phyloP scores from a whole-genome alignment of 2,113 vertebrate genomes.

The Syngnathus scovelli region DNA sequence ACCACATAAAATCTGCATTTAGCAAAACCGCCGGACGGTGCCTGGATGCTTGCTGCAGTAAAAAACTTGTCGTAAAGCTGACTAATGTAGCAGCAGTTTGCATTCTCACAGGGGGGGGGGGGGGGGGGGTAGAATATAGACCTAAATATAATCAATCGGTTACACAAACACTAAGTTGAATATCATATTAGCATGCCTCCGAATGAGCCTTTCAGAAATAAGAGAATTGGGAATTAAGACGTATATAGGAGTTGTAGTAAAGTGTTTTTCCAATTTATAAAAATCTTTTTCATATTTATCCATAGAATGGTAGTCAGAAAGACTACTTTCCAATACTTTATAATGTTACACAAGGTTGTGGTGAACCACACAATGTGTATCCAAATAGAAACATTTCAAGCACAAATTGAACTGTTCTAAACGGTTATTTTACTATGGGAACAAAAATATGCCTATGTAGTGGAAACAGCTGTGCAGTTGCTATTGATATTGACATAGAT shows the following conservation, averaged over 20 bases:
- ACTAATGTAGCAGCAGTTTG: slow-evolving; percentile 43
- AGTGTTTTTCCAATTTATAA: not conserved
- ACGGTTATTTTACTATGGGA: slow-evolving; percentile 1
- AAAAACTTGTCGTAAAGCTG: slow-evolving; percentile 61
- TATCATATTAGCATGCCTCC: slow-evolving; percentile 40
- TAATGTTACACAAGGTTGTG: not conserved
- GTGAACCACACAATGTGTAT: not conserved
- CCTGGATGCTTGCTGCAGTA: slow-evolving; percentile 40
- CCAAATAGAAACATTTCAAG: not conserved
- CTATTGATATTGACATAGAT: slow-evolving; percentile 1
- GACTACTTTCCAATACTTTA: slow-evolving; percentile 2
- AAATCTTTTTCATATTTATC: slow-evolving; percentile 7
- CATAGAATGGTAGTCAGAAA: slow-evolving; percentile 15
- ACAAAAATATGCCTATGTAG: not conserved
- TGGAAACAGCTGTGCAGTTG: slow-evolving; percentile 4
- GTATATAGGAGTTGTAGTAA: not conserved
- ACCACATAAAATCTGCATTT: slow-evolving; percentile 60
- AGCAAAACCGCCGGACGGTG: slow-evolving; percentile 26
- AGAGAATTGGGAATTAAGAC: not conserved
- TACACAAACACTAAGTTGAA: slow-evolving; percentile 56
- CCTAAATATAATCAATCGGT: slow-evolving; percentile 55
- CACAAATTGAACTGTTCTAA: not conserved
- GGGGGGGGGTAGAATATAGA: slow-evolving; percentile 35
- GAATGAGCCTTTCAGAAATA: slow-evolving; percentile 19
- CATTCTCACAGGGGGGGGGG: slow-evolving; percentile 30